Percentiles rank a stretch among this genome's conserved stretches.
These are phyloP conservation scores for Rhagonycha fulva DNA, from an alignment of 2,888 invertebrate species.

Conservation along the genomic window DNA sequence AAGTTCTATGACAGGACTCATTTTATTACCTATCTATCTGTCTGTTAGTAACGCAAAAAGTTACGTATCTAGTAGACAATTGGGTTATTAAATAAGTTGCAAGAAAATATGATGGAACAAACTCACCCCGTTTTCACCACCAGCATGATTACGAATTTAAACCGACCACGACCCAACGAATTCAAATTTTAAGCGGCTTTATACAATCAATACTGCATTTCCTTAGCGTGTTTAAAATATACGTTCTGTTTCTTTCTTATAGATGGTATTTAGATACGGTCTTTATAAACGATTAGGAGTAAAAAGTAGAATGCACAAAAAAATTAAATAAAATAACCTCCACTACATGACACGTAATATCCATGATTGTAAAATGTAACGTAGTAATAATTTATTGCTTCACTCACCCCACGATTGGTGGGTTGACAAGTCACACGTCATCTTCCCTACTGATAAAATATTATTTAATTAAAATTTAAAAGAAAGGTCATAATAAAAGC, in stretches of 20 bases:
- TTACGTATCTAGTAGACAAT: no score
- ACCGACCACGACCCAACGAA: background rate
- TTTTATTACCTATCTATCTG: no score
- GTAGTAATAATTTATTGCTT: background rate
- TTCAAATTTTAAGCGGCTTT: slow-evolving; percentile 36
- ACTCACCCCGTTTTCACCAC: background rate
- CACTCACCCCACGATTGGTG: background rate
- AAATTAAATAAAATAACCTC: background rate
- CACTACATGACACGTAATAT: background rate
- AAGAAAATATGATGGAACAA: no score
- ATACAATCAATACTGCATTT: slow-evolving; percentile 34
- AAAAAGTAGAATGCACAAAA: background rate
- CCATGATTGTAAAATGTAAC: background rate
- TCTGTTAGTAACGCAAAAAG: no score
- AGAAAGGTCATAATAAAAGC: background rate
- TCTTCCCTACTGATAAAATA: background rate
- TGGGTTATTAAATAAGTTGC: no score
- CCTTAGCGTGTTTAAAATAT: slow-evolving; percentile 15
- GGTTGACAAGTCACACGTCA: slow-evolving; percentile 14
- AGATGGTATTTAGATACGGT: slow-evolving; percentile 1
- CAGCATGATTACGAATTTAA: background rate
- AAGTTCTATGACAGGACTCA: no score
- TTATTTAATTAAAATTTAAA: background rate
- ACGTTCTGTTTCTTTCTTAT: background rate
- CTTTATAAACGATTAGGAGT: background rate